phyloP scores from a whole-genome alignment of 2,888 invertebrate genomes.

The Pammene aurita region DNA sequence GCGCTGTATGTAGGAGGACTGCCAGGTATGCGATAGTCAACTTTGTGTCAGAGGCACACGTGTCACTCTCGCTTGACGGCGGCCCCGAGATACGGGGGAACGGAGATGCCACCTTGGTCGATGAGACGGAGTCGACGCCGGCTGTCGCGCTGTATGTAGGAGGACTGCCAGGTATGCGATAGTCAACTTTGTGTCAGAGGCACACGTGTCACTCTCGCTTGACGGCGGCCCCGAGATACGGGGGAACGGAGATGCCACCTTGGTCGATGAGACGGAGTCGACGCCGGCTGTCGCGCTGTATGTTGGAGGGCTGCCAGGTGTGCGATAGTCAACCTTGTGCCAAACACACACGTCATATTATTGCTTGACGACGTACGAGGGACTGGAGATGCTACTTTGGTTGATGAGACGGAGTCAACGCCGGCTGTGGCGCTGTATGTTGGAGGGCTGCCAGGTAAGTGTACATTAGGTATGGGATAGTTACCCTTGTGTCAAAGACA shows the following conservation, averaged over 20 bases:
- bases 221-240: too few relatives aligned
- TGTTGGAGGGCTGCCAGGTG: too few relatives aligned
- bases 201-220: not conserved
- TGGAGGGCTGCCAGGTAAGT: slow-evolving; percentile 94
- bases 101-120: slow-evolving; percentile 58
- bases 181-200: not conserved
- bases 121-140: slow-evolving; percentile 68
- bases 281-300: too few relatives aligned
- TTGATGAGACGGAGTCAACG: slow-evolving; percentile 66
- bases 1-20: too few relatives aligned
- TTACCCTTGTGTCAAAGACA: not conserved
- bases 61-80: slow-evolving; percentile 87
- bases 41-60: slow-evolving; percentile 43
- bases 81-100: slow-evolving; percentile 71
- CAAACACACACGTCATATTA: too few relatives aligned
- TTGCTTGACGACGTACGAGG: slow-evolving; percentile 47
- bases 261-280: too few relatives aligned
- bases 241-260: too few relatives aligned
- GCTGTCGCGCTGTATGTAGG: slow-evolving; percentile 89
- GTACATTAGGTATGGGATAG: slow-evolving; percentile 74
- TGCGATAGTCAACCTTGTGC: too few relatives aligned
- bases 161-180: slow-evolving; percentile 89
- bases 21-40: too few relatives aligned
- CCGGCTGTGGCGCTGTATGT: slow-evolving; percentile 87
- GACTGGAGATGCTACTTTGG: slow-evolving; percentile 54